These are phyloP conservation scores for Acleris cristana DNA, from an alignment of 2,888 invertebrate genomes.

Conservation along the genomic window DNA sequence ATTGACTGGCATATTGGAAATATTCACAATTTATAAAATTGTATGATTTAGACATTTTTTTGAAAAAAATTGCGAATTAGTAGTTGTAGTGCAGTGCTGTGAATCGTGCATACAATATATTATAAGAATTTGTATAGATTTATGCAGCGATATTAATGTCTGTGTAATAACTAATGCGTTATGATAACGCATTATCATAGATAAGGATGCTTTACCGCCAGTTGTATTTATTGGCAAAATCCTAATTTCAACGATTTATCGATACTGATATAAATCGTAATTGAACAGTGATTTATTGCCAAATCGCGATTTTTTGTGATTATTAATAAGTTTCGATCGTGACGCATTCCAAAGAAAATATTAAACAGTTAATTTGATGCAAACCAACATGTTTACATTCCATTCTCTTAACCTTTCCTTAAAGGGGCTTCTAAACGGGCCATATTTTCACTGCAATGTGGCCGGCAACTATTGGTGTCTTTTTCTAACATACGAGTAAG, in stretches of 20 bases:
- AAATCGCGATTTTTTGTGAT: not conserved
- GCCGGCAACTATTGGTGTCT: too few relatives aligned
- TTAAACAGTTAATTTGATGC: not conserved
- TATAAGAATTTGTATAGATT: not conserved
- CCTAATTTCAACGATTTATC: constrained; percentile 4
- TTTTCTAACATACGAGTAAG: too few relatives aligned
- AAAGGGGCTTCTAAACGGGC: too few relatives aligned
- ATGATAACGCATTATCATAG: too few relatives aligned
- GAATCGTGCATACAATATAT: not conserved
- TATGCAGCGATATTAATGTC: not conserved
- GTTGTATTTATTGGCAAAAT: constrained; percentile 7
- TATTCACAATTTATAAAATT: too few relatives aligned
- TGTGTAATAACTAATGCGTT: too few relatives aligned
- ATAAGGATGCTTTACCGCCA: not conserved
- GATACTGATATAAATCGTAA: not conserved
- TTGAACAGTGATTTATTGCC: constrained; percentile 13
- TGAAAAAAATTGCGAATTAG: too few relatives aligned
- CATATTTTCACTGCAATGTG: too few relatives aligned
- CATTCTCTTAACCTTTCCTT: not conserved
- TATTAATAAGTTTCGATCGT: not conserved
- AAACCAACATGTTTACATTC: not conserved
- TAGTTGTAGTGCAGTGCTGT: too few relatives aligned
- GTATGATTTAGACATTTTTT: too few relatives aligned
- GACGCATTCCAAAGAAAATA: constrained; percentile 16
- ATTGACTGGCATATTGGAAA: too few relatives aligned